Conservation (phyloP, 2,888 invertebrate species). For the Pristionchus entomophagus region DNA sequence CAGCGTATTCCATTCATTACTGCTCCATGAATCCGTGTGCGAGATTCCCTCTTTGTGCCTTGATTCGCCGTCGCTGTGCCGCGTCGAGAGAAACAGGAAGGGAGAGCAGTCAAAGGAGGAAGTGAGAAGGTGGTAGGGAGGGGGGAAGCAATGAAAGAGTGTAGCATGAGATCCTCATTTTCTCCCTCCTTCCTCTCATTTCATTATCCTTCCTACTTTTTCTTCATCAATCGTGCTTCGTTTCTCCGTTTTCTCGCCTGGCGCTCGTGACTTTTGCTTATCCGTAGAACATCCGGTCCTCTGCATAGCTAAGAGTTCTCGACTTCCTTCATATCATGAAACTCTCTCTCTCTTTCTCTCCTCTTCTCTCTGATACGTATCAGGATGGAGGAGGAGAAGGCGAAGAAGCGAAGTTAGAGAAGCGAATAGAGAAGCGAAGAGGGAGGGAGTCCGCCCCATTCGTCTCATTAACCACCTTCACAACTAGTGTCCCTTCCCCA, state of each 20-base stretch:
- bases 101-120: not conserved
- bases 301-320: slow-evolving; percentile 6
- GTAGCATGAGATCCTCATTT: slow-evolving; percentile 8
- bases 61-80: not conserved
- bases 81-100: slow-evolving; percentile 11
- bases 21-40: not conserved
- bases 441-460: slow-evolving; percentile 25
- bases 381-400: slow-evolving; percentile 4
- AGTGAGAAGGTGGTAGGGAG: slow-evolving; percentile 22
- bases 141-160: slow-evolving; percentile 28
- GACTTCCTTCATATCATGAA: not conserved
- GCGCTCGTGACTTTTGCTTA: not conserved
- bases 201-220: not conserved
- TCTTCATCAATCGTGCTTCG: not conserved
- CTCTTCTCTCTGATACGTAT: slow-evolving; percentile 7
- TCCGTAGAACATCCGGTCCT: slow-evolving; percentile 23
- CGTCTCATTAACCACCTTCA: slow-evolving; percentile 40
- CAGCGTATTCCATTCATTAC: slow-evolving; percentile 12
- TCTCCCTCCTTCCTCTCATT: not conserved
- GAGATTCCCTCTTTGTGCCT: not conserved
- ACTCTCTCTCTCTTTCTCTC: not conserved
- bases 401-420: slow-evolving; percentile 33
- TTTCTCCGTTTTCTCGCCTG: not conserved
- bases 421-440: not conserved
- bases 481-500: not conserved